Base-by-base conservation (phyloP, 2,113 vertebrate genomes). In the Promerops cafer region DNA sequence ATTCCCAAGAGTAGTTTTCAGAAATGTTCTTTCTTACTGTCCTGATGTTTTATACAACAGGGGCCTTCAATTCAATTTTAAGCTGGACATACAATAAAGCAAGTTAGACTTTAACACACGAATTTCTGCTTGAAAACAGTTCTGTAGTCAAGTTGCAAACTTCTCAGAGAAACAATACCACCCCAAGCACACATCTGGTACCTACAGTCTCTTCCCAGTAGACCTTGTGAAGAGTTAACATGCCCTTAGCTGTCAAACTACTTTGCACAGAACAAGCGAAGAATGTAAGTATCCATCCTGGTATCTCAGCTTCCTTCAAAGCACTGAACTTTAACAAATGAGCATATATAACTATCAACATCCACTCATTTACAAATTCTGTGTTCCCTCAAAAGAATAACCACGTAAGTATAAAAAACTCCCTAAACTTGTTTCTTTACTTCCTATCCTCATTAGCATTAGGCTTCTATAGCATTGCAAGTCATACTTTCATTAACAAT, bases 361-460 rank as follows among this genome's bases (percentile, higher is more conserved):
- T 79, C 50, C 27, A 54, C 50, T 44, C 42, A 69, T 11, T 63
- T 33, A 60, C 13, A 81, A 65, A 57, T 50, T 27, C 16, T 57
- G 8, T 39, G 60, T 50, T 91, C 18, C 42, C 39, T 90, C 37
- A n/a, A 44, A 77, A 94, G 23, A 86, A 33, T 35, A 93, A 74
- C 6, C 30, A 64, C 1, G 0, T 20, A 89, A 61, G n/a, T n/a
- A 80, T 30, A 35, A 72, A 83, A 84, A 35, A 0, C 0, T 0
- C 2, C 5, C 10, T 31, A 11, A 61, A 60, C 5, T 52, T 82
- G 8, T 35, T 68, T 76, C 31, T 79, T 79, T 72, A 54, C 30
- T 53, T 77, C 16, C 31, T 70, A 17, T n/a, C 9, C 42, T 78
- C 49, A 56, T 26, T 21, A 60, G 33, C 45, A 14, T 57, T 33